Percentiles rank a stretch among this genome's conserved stretches.
phyloP scores from a whole-genome alignment of 2,797 vertebrate genomes.

The Cuniculus paca region DNA sequence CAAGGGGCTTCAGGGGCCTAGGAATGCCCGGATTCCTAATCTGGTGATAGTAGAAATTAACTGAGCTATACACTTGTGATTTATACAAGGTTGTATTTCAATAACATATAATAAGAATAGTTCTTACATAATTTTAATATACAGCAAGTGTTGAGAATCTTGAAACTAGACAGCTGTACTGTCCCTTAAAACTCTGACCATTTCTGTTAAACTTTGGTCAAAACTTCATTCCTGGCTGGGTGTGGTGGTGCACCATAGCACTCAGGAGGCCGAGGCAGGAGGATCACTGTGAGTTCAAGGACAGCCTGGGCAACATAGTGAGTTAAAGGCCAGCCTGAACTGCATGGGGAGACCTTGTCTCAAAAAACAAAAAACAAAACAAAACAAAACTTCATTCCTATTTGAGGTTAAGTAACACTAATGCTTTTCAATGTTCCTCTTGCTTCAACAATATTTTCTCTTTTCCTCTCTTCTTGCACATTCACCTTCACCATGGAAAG shows the following conservation, averaged over 20 bases:
- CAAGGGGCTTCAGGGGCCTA: not conserved
- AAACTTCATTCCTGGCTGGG: not conserved
- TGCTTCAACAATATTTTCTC: not conserved
- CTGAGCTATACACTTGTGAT: not conserved
- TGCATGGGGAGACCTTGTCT: not conserved
- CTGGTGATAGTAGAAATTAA: conserved; percentile 37
- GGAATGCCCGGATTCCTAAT: not conserved
- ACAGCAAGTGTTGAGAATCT: not conserved
- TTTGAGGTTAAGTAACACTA: not conserved
- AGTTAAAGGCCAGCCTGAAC: not conserved
- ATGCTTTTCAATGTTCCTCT: not conserved
- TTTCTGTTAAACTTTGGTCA: not conserved
- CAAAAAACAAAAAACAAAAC: not conserved
- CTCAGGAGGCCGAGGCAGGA: not conserved
- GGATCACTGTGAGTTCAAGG: not conserved
- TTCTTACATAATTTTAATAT: conserved; percentile 14
- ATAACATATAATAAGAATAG: not conserved
- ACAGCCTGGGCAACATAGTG: not conserved
- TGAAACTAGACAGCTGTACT: not conserved
- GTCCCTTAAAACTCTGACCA: not conserved
- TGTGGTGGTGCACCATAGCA: not conserved
- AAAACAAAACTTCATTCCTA: not conserved
- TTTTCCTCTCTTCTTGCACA: not conserved
- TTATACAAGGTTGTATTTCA: not conserved
- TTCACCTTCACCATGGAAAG: not conserved